Evolutionary conservation across 2,888 invertebrate genomes (phyloP).

Genomic region (Salpingus planirostris): DNA sequence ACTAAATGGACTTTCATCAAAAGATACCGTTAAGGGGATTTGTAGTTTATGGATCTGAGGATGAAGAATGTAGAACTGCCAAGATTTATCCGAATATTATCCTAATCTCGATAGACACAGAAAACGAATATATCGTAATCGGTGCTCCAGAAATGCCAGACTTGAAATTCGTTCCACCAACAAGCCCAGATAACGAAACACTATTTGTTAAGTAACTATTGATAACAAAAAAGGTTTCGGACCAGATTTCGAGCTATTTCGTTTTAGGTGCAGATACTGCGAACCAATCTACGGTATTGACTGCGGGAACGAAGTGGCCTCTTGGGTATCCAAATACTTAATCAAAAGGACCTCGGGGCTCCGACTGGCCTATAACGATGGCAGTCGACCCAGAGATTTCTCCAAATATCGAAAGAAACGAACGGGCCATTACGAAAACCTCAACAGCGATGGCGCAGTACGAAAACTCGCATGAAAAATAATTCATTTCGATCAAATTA

Average conservation of each 20-base stretch:
- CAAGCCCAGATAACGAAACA: neutral
- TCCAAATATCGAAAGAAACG: constrained; percentile 21
- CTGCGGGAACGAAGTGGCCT: constrained; percentile 53
- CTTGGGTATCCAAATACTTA: constrained; percentile 49
- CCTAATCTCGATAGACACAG: neutral
- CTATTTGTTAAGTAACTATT: neutral
- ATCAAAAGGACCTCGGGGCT: constrained; percentile 30
- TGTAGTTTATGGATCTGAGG: neutral
- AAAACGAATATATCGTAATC: neutral
- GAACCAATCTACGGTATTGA: constrained; percentile 36
- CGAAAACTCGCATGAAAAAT: neutral
- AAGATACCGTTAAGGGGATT: neutral
- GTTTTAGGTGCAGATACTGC: neutral
- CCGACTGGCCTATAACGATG: constrained; percentile 35
- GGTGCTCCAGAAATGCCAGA: neutral
- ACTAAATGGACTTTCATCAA: neutral
- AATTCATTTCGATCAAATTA: neutral
- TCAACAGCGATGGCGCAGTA: constrained; percentile 20
- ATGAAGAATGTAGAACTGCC: neutral
- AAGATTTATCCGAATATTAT: neutral
- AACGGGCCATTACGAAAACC: constrained; percentile 26
- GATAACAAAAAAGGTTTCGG: too few species aligned
- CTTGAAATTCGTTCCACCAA: neutral
- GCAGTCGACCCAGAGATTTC: constrained; percentile 23
- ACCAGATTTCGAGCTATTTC: too few species aligned